Base-by-base conservation (phyloP, 2,113 vertebrate species). In the Neolamprologus sp. region DNA sequence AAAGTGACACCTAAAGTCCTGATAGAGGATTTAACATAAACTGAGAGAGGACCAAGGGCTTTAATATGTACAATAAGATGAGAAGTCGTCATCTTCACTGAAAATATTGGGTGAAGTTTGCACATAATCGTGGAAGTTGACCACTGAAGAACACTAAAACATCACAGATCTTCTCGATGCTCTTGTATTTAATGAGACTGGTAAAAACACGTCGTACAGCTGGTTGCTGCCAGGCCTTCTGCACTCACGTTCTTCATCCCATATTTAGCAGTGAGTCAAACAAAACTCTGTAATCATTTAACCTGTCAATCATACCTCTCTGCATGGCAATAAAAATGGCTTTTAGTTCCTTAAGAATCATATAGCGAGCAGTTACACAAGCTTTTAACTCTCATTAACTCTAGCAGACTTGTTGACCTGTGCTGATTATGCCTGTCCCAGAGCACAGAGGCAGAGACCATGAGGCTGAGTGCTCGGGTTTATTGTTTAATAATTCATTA, bases 401-500 rank as follows among this genome's bases (percentile, higher is more conserved):
- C 19, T 21, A 11, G 9, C 5, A 17, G 57, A 53, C 82, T 53
- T 21, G 60, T 17, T 47, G 80, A 83, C 82, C 80, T 35, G 9
- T 8, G 11, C 54, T 87, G 63, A 82, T 57, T 17, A 89, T 33
- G 53, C 60, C 40, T 63, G 71, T 73, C 57, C 13, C 53, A 65
- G 37, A 58, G 53, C 68, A 75, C 42, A 4, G 31, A 37, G 45
- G 45, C 49, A 40, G 45, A 63, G 33, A 37, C 35, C 7, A 42
- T 5, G 82, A 90, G 40, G 33, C 35, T 1, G 7, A 79, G 49
- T 3, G 4, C 60, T 42, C 37, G 4, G 45, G 26, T 80, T 81
- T 63, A 75, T 81, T 40, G 8, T 42, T 49, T 53, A 81, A 80
- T 80, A 54, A 88, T 35, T 79, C 58, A 89, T 83, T 63, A 47